Evolutionary conservation across 2,113 vertebrate species (phyloP), one percentile per base, ranked within the genome.

Genomic region (Corythaeola cristata): DNA sequence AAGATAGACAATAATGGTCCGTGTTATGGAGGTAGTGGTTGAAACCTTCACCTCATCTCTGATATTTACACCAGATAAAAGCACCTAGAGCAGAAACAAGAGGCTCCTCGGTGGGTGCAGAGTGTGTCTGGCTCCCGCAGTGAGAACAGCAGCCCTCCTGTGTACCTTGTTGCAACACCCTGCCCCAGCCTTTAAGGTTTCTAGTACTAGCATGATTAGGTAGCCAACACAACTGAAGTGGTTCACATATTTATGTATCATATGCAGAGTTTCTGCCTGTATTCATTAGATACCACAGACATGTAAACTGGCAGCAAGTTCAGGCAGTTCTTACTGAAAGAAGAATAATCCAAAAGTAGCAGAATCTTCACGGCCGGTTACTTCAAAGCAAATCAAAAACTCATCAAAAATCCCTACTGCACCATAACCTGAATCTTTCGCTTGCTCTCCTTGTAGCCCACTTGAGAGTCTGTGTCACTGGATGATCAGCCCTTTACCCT

Each of bases 51-150:
- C 15, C 39, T 91, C 1, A 0, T 6, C 15, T 83, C 32, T 73
- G 32, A 27, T 21, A 6, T 69, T 91, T 64, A 27, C 16, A 45
- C 3, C 17, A 19, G 18, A 8, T 56, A 68, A 88, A 92, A 82
- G 7, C 3, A 67, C 4, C 8, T 26, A 67, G 28, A 56, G 49
- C 15, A 72, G 53, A 62, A 93, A n/a, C 1, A 56, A 59, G 27
- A 49, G 3, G 27, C 12, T 2, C 1, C n/a, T 37, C 0, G 2
- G 35, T 37, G 73, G 15, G 10, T 84, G 18, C 6, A 75, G 37
- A 49, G 24, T 6, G 9, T 17, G 11, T 15, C 69, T 78, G 41
- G 28, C 8, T 5, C 28, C 33, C 3, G 0, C 52, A 49, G 2
- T 5, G 33, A 56, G 28, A 69, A 37, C 15, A 44, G 11, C 18